These are phyloP conservation scores for Oplegnathus fasciatus DNA, from an alignment of 2,113 vertebrate species.

Conservation along the genomic window DNA sequence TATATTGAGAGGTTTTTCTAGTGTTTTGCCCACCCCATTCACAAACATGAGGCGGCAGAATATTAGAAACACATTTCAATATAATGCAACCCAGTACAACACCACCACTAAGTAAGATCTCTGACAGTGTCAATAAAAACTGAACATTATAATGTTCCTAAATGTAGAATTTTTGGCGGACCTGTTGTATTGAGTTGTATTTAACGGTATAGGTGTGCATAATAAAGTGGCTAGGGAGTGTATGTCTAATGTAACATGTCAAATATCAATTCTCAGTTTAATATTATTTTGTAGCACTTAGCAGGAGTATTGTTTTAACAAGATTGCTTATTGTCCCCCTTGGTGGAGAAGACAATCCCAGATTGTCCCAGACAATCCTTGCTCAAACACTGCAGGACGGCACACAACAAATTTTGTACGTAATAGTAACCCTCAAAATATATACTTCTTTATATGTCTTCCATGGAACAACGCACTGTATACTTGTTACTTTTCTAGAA, in stretches of 20 bases:
- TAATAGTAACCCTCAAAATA: rapidly evolving
- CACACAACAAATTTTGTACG: background rate
- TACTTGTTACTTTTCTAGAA: background rate
- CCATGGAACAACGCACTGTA: background rate
- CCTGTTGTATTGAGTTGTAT: background rate
- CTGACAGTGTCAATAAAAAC: background rate
- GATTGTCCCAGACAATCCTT: background rate
- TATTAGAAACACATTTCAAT: too few species aligned
- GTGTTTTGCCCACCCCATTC: too few species aligned
- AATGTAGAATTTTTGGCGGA: background rate
- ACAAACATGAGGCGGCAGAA: too few species aligned
- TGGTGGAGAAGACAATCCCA: too few species aligned
- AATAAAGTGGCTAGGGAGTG: background rate
- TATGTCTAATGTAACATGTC: background rate
- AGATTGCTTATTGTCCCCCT: background rate
- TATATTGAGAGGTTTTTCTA: too few species aligned
- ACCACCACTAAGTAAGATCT: background rate
- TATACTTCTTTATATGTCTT: background rate
- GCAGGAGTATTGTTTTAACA: slow-evolving; percentile 46
- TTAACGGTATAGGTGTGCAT: background rate
- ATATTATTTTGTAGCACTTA: background rate
- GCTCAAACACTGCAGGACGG: background rate
- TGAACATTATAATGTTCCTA: background rate
- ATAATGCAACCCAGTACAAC: too few species aligned
- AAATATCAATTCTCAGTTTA: background rate